phyloP scores from a whole-genome alignment of 2,797 vertebrate species.

The Cirrhinus mrigala region DNA sequence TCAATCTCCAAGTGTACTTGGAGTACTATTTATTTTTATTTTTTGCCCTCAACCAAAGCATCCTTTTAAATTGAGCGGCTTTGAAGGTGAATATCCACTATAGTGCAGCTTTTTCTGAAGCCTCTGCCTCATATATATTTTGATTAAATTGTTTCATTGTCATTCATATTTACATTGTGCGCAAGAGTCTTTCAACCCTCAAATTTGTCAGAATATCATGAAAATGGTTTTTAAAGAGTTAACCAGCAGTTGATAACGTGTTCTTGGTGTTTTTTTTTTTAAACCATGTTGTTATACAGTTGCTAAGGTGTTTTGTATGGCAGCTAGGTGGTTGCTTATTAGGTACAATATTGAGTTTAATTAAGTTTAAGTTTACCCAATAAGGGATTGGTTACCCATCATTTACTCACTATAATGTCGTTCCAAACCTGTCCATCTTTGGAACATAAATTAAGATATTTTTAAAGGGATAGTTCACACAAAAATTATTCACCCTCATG shows the following conservation, averaged over 20 bases:
- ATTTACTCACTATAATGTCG: background rate
- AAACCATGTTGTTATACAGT: background rate
- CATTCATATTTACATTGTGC: background rate
- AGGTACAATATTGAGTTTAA: background rate
- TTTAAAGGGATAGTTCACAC: background rate
- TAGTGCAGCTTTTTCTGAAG: background rate
- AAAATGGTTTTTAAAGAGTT: background rate
- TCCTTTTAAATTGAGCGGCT: conserved; percentile 13
- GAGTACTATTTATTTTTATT: background rate
- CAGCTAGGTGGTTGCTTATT: background rate
- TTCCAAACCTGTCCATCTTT: background rate
- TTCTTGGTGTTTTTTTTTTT: background rate
- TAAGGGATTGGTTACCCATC: background rate
- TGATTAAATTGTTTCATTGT: background rate
- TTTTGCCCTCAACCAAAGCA: background rate
- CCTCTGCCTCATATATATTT: background rate
- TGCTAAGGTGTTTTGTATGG: background rate
- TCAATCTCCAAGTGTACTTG: conserved; percentile 4
- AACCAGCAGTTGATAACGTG: background rate
- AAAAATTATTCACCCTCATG: too few species aligned
- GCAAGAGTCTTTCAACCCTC: background rate
- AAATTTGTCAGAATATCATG: background rate
- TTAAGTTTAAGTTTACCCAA: too few species aligned
- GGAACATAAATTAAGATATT: background rate
- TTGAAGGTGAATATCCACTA: background rate